Percentiles rank a stretch among this genome's conserved stretches.
Evolutionary conservation across 2,113 vertebrate species (phyloP).

Genomic region (Neotoma lepida): DNA sequence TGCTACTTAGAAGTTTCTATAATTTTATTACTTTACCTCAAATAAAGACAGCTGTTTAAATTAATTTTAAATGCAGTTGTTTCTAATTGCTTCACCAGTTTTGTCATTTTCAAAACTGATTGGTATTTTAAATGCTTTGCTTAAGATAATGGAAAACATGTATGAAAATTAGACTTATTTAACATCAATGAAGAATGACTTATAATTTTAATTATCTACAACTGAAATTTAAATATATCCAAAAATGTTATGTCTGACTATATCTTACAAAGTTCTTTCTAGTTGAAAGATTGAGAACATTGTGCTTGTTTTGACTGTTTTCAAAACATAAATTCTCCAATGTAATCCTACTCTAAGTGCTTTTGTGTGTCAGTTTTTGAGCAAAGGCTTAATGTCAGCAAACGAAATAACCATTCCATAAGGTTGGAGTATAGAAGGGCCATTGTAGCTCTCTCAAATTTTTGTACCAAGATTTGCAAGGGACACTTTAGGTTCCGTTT

Average conservation of each 20-base stretch:
- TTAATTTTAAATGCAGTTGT: neutral
- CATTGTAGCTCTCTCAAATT: neutral
- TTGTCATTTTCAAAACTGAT: neutral
- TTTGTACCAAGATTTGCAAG: neutral
- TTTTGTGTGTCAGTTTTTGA: neutral
- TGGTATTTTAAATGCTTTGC: neutral
- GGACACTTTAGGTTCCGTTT: neutral
- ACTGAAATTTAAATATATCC: neutral
- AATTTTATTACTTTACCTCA: neutral
- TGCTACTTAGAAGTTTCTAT: neutral
- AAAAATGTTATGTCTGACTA: neutral
- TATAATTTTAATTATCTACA: neutral
- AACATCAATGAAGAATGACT: neutral
- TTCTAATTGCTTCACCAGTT: neutral
- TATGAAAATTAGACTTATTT: neutral
- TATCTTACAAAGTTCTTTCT: neutral
- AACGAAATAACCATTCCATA: neutral
- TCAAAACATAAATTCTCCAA: constrained; percentile 55
- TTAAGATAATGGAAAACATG: constrained; percentile 13
- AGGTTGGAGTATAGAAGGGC: neutral
- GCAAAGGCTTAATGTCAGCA: neutral
- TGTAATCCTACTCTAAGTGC: neutral
- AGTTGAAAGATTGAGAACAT: neutral
- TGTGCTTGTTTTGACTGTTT: constrained; percentile 59
- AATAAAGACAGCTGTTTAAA: neutral